Evolutionary conservation across 1,140 invertebrate species (phyloP), one percentile per base, ranked within the genome.

Genomic region (Papilio polyxenes): DNA sequence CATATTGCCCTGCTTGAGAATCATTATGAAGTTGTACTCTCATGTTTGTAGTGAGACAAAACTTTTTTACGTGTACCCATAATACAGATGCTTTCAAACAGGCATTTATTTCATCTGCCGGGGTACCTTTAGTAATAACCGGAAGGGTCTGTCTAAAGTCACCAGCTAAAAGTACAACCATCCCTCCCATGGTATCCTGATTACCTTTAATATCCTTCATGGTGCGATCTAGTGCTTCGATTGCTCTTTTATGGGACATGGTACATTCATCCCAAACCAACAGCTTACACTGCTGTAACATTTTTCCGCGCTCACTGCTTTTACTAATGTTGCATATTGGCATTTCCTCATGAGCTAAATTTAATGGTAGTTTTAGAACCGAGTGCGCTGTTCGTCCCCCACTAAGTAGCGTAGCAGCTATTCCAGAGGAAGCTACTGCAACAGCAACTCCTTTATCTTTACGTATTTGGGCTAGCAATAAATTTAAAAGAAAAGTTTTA

Each of bases 101-200:
- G 75, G 90, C 87, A 85, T 94, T 93, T 44, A 95, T 75, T 90
- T 94, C 91, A 88, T 95, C 91, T 81, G 92, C 92, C 75, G 84
- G 81, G 17, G 92, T 95, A 82, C 87, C 90, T 86, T 89, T 85
- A 69, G 85, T 82, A 37, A 95, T 91, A 7, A 95, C 91, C 4
- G 94, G 94, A 37, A 95, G 83, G n/a, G 88, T 95, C 88, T 96
- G 94, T 75, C 94, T 82, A 86, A 95, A 96, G 89, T 95, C 93
- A 69, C 95, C 95, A 51, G 86, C 84, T 10, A 88, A 80, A 8
- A 87, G 51, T 11, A 89, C 83, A 0, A 86, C 83, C 79, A 87
- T 80, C 48, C 83, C 85, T 51, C 87, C 85, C 84, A 88, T 84
- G 0, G 87, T 37, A 77, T 10, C 81, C 15, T 1, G 69, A 23